Percentiles rank a stretch among this genome's conserved stretches.
These are phyloP conservation scores for Drosophila tristis DNA, from an alignment of 1,140 invertebrate genomes.

Conservation along the genomic window DNA sequence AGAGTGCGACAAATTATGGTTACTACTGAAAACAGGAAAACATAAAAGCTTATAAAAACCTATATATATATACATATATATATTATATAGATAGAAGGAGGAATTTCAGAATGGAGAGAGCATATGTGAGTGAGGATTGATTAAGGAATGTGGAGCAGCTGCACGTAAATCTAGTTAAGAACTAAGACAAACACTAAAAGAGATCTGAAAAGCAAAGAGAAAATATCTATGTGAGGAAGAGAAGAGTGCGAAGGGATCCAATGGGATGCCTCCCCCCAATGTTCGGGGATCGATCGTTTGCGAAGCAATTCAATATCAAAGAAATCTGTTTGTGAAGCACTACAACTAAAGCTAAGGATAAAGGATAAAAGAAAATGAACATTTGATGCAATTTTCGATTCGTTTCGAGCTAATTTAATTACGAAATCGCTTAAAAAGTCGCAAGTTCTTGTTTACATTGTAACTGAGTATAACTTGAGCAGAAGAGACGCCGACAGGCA, in stretches of 20 bases:
- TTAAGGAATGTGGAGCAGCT: constrained; percentile 24
- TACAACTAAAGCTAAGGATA: constrained; percentile 23
- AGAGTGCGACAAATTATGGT: constrained; percentile 80
- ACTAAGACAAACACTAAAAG: constrained; percentile 66
- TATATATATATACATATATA: constrained; percentile 67
- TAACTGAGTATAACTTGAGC: constrained; percentile 67
- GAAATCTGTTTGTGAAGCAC: constrained; percentile 45
- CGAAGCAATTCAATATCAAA: constrained; percentile 76
- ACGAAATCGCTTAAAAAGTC: constrained; percentile 72
- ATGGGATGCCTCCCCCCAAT: constrained; percentile 15
- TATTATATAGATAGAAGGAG: constrained; percentile 50
- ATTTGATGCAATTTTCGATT: constrained; percentile 52
- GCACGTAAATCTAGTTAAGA: constrained; percentile 77
- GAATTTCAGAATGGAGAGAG: constrained; percentile 29
- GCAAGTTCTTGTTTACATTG: constrained; percentile 61
- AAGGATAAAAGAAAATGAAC: constrained; percentile 11
- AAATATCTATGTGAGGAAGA: constrained; percentile 21
- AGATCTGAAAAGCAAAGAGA: constrained; percentile 28
- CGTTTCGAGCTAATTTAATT: constrained; percentile 57
- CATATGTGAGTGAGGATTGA: constrained; percentile 8
- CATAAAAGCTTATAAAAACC: constrained; percentile 68
- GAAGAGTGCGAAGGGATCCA: constrained; percentile 8
- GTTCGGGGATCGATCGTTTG: constrained; percentile 42
- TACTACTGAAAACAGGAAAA: constrained; percentile 76
- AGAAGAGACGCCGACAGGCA: constrained; percentile 5